A percentile compares a stretch with the other conserved stretches of the same genome.
These are phyloP conservation scores for Pterostichus niger DNA, from an alignment of 2,888 invertebrate genomes.

Conservation along the genomic window DNA sequence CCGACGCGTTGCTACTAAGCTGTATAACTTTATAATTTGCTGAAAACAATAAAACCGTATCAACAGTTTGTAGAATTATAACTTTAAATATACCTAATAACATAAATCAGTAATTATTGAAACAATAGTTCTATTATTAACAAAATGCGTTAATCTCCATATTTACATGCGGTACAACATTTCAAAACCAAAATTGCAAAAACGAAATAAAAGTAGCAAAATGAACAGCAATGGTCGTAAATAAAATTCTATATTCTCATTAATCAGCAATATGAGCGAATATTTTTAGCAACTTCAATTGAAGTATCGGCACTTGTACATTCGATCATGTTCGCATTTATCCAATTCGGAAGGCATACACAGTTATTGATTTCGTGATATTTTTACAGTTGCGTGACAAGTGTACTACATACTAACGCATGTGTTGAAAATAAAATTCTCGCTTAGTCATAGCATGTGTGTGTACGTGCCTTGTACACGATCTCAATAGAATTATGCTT, in stretches of 20 bases:
- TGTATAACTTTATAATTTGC: no score
- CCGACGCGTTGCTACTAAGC: no score
- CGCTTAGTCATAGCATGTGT: background rate
- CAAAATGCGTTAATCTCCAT: background rate
- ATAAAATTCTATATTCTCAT: conserved; percentile 25
- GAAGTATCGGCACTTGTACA: background rate
- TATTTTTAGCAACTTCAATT: conserved; percentile 23
- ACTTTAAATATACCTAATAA: no score
- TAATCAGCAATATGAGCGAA: conserved; percentile 28
- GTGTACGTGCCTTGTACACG: background rate
- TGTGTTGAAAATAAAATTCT: conserved; percentile 28
- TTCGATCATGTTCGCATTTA: conserved; percentile 16
- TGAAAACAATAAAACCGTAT: no score
- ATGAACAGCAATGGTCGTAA: background rate
- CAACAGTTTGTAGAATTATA: no score
- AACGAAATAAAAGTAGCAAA: conserved; percentile 16
- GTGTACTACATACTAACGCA: conserved; percentile 35
- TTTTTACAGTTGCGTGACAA: conserved; percentile 53
- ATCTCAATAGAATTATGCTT: conserved; percentile 15
- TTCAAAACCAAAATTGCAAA: background rate
- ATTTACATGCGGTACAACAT: background rate
- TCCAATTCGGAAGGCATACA: conserved; percentile 25
- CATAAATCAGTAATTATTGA: no score
- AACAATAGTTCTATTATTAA: no score
- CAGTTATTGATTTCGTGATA: conserved; percentile 40